phyloP scores from a whole-genome alignment of 2,797 vertebrate genomes.

The Garrulus glandarius region DNA sequence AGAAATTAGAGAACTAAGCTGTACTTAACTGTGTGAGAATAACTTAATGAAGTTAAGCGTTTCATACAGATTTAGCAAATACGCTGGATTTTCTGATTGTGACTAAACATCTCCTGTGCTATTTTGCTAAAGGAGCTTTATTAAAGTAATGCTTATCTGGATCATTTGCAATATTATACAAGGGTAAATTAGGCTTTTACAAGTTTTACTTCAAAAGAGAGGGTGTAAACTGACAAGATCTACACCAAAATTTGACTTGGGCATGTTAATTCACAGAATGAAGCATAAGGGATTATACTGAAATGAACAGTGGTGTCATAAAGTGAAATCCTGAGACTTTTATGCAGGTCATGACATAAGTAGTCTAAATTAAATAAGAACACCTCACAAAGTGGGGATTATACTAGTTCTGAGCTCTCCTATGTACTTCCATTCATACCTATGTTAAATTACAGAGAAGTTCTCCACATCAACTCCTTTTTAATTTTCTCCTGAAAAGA shows the following conservation, averaged over 20 bases:
- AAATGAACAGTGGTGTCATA: background rate
- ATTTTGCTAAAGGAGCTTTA: constrained; percentile 44
- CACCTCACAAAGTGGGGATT: background rate
- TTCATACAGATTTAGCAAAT: constrained; percentile 18
- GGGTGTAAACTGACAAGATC: background rate
- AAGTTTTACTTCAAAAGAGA: background rate
- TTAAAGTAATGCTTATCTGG: constrained; percentile 9
- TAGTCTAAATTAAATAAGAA: background rate
- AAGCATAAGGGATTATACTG: background rate
- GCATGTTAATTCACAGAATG: background rate
- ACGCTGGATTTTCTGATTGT: background rate
- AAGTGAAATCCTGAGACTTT: background rate
- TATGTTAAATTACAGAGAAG: background rate
- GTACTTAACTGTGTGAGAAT: constrained; percentile 14
- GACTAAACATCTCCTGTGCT: background rate
- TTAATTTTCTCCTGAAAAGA: background rate
- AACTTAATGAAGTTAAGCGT: constrained; percentile 5
- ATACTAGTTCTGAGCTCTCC: background rate
- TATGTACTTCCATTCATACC: background rate
- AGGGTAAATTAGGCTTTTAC: background rate
- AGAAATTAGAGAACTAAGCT: constrained; percentile 15
- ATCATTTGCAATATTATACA: background rate
- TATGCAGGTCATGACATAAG: background rate
- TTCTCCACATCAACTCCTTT: background rate
- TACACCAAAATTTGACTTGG: background rate